Evolutionary conservation across 2,113 vertebrate genomes (phyloP), one percentile per base, ranked within the genome.

Genomic region (Butorides virescens): DNA sequence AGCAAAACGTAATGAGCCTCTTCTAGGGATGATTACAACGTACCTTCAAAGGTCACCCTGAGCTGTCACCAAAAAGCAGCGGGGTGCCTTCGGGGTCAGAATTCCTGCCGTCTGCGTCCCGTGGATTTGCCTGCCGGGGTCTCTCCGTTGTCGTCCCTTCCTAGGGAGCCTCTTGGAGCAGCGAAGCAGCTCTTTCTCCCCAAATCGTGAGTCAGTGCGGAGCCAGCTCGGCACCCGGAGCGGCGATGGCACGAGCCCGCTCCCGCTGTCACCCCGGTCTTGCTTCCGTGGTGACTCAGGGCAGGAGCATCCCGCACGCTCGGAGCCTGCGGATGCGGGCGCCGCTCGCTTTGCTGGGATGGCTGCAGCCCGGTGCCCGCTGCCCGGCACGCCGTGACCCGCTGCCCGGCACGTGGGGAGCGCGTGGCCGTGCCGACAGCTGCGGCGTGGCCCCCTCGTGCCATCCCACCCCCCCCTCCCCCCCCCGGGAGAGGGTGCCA

Each of bases 11-110:
- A 19, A 50, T 2, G 12, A 75, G 61, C 30, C 46, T 37, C n/a
- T 49, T 23, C 9, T 3, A 21, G 53, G 15, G 63, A 17, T 25
- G 78, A 73, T 61, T 42, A 47, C 72, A 93, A 81, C 11, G n/a
- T 74, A 32, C 62, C 44, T 76, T 46, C 53, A 44, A 55, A 86
- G 87, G 94, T 95, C 72, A 89, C 62, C 53, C 95, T 67, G 91
- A 65, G 93, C 77, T 79, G 80, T 74, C 82, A 50, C 50, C 5
- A 2, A 25, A 6, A 37, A 37, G 39, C 21, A 2, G 18, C 5
- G 8, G 53, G 58, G 34, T 46, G 68, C 44, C 30, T 4, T 53
- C 0, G 2, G 37, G 55, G 22, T 7, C 15, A 11, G 49, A 34
- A 85, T 13, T 17, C 15, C 52, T 36, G 19, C 27, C 3, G 2